Evolutionary conservation across 2,888 invertebrate species (phyloP).

Genomic region (Neoitamus cyanurus): DNA sequence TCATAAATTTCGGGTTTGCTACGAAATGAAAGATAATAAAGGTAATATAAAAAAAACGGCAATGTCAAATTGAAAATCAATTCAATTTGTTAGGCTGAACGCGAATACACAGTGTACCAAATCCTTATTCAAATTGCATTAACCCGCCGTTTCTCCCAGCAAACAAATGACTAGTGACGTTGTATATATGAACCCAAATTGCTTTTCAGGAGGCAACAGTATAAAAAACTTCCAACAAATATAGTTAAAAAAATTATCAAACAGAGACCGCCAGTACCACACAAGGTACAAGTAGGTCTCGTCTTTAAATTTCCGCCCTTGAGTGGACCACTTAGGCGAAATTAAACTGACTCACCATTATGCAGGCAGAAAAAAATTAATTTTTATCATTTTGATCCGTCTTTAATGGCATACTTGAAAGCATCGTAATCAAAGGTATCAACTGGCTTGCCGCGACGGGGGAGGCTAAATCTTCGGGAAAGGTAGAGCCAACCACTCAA

Average conservation of each 20-base stretch:
- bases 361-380: constrained; percentile 9
- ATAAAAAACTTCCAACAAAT: background rate
- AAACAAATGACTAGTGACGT: background rate
- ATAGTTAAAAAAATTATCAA: background rate
- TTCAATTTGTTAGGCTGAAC: background rate
- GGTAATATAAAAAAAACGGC: no score
- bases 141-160: background rate
- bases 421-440: constrained; percentile 17
- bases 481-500: constrained; percentile 15
- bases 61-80: background rate
- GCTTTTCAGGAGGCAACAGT: background rate
- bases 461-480: background rate
- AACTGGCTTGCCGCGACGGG: background rate
- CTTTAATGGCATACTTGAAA: constrained; percentile 20
- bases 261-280: background rate
- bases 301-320: background rate
- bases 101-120: background rate
- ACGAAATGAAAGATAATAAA: no score
- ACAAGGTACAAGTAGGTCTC: background rate
- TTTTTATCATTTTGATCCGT: constrained; percentile 28
- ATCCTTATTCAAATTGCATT: background rate
- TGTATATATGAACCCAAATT: background rate
- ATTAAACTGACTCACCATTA: constrained; percentile 21
- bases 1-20: background rate
- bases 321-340: constrained; percentile 27